Conservation (phyloP, 2,888 invertebrate genomes). For the Ormyrus thymus region DNA sequence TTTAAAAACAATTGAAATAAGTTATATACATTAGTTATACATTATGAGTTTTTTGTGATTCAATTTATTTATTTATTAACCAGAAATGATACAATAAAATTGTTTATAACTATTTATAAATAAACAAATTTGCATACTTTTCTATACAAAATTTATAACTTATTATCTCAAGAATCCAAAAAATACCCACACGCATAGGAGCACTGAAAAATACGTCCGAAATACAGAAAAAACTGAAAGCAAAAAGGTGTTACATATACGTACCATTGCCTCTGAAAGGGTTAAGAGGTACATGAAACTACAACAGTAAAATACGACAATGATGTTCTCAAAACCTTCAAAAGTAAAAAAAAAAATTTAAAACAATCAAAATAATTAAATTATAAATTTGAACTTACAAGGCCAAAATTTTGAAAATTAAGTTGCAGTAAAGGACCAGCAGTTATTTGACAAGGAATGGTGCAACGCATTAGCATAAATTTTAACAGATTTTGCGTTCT, state of each 20-base stretch:
- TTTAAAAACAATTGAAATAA: no score
- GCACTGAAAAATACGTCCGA: neutral
- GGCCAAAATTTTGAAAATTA: conserved; percentile 11
- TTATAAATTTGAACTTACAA: conserved; percentile 12
- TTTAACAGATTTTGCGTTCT: conserved; percentile 21
- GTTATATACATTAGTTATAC: no score
- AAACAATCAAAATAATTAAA: neutral
- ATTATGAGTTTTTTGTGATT: no score
- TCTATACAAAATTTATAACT: neutral
- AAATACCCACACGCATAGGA: neutral
- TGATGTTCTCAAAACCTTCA: conserved; percentile 33
- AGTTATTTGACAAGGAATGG: conserved; percentile 16
- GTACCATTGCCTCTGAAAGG: no score
- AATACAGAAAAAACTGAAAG: neutral
- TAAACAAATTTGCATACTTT: neutral
- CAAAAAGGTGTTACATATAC: neutral
- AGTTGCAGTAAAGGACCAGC: conserved; percentile 34
- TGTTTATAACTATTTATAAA: conserved; percentile 6
- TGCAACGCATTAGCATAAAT: conserved; percentile 43
- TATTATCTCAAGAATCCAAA: neutral
- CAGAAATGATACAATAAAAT: no score
- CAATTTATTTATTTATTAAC: no score
- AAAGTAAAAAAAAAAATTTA: conserved; percentile 10
- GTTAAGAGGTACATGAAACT: conserved; percentile 4
- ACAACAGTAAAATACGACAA: conserved; percentile 35